These are phyloP conservation scores for Actinopyga echinites DNA, from an alignment of 53 echinoderm and acorn worm genomes.

Conservation along the genomic window DNA sequence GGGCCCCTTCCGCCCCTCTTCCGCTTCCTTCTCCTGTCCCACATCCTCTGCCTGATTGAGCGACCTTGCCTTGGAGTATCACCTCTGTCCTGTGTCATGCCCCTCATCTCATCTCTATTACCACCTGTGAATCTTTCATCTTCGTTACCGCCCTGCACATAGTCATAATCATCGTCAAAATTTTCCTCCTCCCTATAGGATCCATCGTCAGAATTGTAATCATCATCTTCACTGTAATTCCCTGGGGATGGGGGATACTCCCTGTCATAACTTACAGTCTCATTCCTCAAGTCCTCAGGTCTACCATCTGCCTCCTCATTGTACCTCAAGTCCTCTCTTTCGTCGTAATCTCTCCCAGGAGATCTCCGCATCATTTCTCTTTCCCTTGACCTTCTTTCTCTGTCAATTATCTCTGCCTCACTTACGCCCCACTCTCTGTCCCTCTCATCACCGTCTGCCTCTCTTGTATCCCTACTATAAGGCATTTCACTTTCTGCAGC, in stretches of 20 bases:
- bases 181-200: neutral
- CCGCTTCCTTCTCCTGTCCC: neutral
- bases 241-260: neutral
- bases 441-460: too few species aligned
- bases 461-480: too few species aligned
- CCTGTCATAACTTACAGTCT: neutral
- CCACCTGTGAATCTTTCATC: too few species aligned
- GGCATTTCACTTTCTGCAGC: too few species aligned
- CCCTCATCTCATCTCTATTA: neutral
- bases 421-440: too few species aligned
- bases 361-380: too few species aligned
- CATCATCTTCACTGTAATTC: neutral
- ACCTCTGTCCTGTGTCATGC: neutral
- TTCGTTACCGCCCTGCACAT: neutral
- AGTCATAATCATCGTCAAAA: neutral
- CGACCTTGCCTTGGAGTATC: neutral
- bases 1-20: slow-evolving; percentile 5
- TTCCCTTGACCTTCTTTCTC: too few species aligned
- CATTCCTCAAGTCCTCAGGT: neutral
- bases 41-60: neutral
- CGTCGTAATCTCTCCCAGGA: too few species aligned
- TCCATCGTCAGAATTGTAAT: neutral
- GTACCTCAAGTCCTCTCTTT: too few species aligned
- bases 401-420: too few species aligned
- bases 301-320: too few species aligned